These are phyloP conservation scores for Orientallactaga sibirica DNA, from an alignment of 2,797 vertebrate species.

Conservation along the genomic window DNA sequence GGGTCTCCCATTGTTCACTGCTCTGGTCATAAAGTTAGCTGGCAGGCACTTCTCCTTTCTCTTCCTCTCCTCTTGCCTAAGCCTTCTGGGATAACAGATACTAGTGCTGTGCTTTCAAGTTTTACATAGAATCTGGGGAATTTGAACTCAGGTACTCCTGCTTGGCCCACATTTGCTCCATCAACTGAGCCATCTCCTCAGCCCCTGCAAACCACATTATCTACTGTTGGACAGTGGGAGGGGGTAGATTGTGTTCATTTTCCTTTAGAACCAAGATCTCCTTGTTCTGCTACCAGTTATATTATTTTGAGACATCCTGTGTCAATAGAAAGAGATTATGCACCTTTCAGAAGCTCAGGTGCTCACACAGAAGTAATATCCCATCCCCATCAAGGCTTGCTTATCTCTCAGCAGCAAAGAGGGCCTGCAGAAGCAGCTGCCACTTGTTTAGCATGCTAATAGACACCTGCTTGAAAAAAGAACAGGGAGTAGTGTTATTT, in stretches of 20 bases:
- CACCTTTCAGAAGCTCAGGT: neutral
- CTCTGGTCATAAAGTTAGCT: too few relatives aligned
- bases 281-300: neutral
- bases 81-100: too few relatives aligned
- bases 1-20: too few relatives aligned
- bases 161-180: too few relatives aligned
- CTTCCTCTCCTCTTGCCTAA: too few relatives aligned
- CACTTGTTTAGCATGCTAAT: neutral
- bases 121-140: too few relatives aligned
- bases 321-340: neutral
- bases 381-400: too few relatives aligned
- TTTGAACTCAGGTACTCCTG: too few relatives aligned
- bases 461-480: neutral
- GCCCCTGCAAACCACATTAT: neutral
- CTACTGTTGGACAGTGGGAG: neutral
- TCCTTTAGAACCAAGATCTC: neutral
- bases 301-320: neutral
- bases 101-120: too few relatives aligned
- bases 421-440: neutral
- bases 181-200: too few relatives aligned
- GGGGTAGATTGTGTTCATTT: neutral
- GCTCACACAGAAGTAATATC: rapidly evolving
- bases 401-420: neutral
- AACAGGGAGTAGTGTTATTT: neutral
- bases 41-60: too few relatives aligned